Evolutionary conservation across 1,140 invertebrate species (phyloP).

Genomic region (Drosophila paulistorum): DNA sequence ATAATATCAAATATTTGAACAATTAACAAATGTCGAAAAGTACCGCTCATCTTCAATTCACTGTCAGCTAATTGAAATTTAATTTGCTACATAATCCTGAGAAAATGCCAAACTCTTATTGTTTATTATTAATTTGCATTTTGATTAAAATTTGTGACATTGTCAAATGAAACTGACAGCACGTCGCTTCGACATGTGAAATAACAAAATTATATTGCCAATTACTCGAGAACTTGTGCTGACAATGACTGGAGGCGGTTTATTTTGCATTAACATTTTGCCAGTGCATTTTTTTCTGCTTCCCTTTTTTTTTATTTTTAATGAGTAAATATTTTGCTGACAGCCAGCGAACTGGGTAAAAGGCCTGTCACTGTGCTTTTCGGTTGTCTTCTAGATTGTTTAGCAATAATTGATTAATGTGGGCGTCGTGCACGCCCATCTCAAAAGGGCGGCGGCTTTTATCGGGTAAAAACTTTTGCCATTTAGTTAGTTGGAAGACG

Average conservation of each 20-base stretch:
- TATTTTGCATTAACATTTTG: conserved; percentile 37
- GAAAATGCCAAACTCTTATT: conserved; percentile 69
- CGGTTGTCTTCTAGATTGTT: conserved; percentile 54
- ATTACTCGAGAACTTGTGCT: conserved; percentile 26
- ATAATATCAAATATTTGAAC: conserved; percentile 4
- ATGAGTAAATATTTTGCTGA: conserved; percentile 63
- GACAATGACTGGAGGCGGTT: conserved; percentile 42
- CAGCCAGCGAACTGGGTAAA: not conserved
- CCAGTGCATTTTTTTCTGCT: conserved; percentile 26
- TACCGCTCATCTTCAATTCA: conserved; percentile 27
- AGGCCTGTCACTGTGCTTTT: conserved; percentile 14
- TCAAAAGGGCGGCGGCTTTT: not conserved
- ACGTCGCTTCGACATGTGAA: conserved; percentile 50
- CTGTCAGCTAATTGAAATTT: conserved; percentile 69
- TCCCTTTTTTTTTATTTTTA: conserved; percentile 19
- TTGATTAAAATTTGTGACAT: conserved; percentile 67
- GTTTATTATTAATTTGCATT: conserved; percentile 82
- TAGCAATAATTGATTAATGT: conserved; percentile 78
- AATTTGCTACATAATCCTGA: conserved; percentile 37
- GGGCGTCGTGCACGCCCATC: not conserved
- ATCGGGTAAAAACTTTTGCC: conserved; percentile 60
- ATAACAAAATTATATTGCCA: conserved; percentile 60
- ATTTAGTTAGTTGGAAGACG: conserved; percentile 45
- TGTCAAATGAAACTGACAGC: conserved; percentile 65
- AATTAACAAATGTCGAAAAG: conserved; percentile 29